Evolutionary conservation across 2,113 vertebrate species (phyloP).

Genomic region (Pedetes capensis): DNA sequence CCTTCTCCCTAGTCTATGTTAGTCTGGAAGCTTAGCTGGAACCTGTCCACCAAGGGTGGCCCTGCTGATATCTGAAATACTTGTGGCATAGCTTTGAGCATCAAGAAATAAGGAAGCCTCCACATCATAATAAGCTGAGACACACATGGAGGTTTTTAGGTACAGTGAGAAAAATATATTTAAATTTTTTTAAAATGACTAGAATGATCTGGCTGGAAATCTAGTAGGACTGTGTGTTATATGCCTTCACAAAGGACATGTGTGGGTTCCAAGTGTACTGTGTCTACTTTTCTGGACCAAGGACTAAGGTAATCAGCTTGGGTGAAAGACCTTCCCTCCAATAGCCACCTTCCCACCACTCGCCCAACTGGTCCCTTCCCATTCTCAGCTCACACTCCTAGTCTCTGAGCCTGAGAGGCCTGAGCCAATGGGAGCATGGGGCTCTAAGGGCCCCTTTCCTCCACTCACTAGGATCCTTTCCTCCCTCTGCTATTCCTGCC

Average conservation of each 20-base stretch:
- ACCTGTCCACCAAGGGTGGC: too few relatives aligned
- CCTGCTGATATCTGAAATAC: too few relatives aligned
- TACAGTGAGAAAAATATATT: background rate
- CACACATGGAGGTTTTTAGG: too few relatives aligned
- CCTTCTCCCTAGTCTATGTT: too few relatives aligned
- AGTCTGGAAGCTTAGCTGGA: too few relatives aligned
- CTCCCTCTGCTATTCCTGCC: background rate
- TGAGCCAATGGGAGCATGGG: background rate
- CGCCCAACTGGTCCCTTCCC: background rate
- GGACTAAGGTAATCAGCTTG: background rate
- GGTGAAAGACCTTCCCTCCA: background rate
- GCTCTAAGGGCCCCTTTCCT: background rate
- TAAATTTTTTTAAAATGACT: background rate
- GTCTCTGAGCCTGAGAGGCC: background rate
- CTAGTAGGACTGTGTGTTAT: background rate
- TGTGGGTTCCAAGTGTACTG: background rate
- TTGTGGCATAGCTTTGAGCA: too few relatives aligned
- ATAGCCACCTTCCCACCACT: background rate
- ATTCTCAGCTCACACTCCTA: background rate
- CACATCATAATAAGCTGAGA: too few relatives aligned
- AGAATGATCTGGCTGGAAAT: too few relatives aligned
- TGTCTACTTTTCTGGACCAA: background rate
- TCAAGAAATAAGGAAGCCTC: too few relatives aligned
- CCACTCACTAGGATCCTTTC: too few relatives aligned
- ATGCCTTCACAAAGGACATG: background rate